Percentiles rank a stretch among this genome's conserved stretches.
Conservation (phyloP, 2,888 invertebrate species). For the Mechanitis messenoides region DNA sequence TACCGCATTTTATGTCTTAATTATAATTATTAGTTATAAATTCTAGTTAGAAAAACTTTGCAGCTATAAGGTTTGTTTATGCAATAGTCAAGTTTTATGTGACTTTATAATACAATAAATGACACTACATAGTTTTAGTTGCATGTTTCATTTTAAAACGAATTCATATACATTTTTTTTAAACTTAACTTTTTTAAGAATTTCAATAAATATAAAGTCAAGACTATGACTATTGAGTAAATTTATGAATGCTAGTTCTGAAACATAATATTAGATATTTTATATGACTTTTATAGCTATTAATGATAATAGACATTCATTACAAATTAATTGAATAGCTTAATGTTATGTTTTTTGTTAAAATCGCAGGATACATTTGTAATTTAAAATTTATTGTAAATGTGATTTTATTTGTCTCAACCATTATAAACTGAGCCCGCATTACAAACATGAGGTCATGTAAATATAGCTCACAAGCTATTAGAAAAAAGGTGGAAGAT, state of each 20-base stretch:
- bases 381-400: too few species aligned
- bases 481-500: too few species aligned
- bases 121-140: conserved; percentile 23
- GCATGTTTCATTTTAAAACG: conserved; percentile 18
- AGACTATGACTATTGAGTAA: too few species aligned
- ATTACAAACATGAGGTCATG: too few species aligned
- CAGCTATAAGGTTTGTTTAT: conserved; percentile 23
- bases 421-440: too few species aligned
- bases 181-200: neutral
- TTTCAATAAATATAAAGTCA: too few species aligned
- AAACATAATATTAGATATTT: neutral
- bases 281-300: neutral
- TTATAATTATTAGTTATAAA: conserved; percentile 30
- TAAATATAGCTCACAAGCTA: too few species aligned
- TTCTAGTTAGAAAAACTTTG: conserved; percentile 24
- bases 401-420: too few species aligned
- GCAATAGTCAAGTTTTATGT: conserved; percentile 22
- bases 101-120: conserved; percentile 27
- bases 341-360: neutral
- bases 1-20: conserved; percentile 33
- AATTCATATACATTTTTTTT: conserved; percentile 21
- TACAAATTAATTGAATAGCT: neutral
- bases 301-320: conserved; percentile 1
- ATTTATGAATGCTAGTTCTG: too few species aligned
- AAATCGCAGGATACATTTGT: too few species aligned